Conservation (phyloP, 2,113 vertebrate genomes). For the Gymnocephalus cernua region DNA sequence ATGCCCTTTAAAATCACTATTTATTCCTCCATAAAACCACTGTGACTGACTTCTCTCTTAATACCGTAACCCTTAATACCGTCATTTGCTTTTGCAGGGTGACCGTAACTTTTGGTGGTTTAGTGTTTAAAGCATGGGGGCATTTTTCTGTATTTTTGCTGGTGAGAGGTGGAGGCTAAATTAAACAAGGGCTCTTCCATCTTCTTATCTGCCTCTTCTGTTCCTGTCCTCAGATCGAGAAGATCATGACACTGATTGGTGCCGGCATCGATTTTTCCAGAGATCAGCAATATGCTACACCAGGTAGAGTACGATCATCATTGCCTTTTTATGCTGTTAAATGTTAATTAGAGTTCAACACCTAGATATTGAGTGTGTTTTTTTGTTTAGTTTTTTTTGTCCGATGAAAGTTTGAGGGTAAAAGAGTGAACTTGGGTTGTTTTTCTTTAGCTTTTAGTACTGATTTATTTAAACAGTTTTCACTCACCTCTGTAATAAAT, state of each 20-base stretch:
- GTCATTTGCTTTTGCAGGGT: constrained; percentile 20
- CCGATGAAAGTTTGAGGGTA: neutral
- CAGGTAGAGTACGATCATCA: constrained; percentile 86
- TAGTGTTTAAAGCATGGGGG: constrained; percentile 24
- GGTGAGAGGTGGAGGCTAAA: constrained; percentile 53
- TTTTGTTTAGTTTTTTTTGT: no score
- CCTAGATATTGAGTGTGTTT: neutral
- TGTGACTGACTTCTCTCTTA: neutral
- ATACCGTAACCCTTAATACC: neutral
- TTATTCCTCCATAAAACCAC: constrained; percentile 28
- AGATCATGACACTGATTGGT: constrained; percentile 98
- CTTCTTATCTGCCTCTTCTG: constrained; percentile 55
- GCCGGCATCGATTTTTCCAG: constrained; percentile 97
- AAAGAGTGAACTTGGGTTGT: neutral
- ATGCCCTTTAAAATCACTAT: constrained; percentile 20
- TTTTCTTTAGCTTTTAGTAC: neutral
- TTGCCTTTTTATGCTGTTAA: neutral
- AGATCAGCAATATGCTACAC: constrained; percentile 90
- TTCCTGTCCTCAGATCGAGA: constrained; percentile 91
- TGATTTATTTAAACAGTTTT: constrained; percentile 4
- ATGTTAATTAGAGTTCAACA: neutral
- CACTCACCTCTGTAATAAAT: constrained; percentile 6
- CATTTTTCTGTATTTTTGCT: constrained; percentile 34
- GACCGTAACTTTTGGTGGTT: constrained; percentile 19
- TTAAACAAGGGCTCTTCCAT: neutral